Evolutionary conservation across 2,797 vertebrate species (phyloP), one percentile per base, ranked within the genome.

Genomic region (Distichodus sexfasciatus): DNA sequence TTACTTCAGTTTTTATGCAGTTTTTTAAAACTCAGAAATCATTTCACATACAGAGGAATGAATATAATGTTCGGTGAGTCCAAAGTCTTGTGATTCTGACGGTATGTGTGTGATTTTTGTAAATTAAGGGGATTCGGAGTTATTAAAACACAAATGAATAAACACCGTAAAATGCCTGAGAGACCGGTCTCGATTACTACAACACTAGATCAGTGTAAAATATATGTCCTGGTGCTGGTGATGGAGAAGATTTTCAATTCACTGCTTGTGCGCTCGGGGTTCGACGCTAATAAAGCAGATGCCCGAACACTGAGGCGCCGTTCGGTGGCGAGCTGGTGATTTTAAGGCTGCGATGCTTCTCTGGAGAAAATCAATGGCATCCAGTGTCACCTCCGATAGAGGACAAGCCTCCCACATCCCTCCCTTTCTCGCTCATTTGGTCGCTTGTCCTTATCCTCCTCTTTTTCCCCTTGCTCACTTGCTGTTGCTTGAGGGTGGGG

Each of bases 291-390:
- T 65, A 60, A 73, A 75, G 81, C 64, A 63, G 58, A n/a, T 50
- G 26, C 78, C 60, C 59, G 17, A 61, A 59, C 44, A 14, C 35
- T 69, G 58, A 64, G 43, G 69, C 36, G 43, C 12, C 12, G 26
- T 46, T 36, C 19, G 43, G 50, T 60, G 54, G 6, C 29, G 41
- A 62, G 48, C 51, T 53, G 67, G 67, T 80, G 83, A 88, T 87
- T 85, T n/a, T 82, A 84, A 44, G 10, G 75, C 31, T 47, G 62
- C 36, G 11, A 70, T 67, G 79, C 66, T n/a, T 69, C 10, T 71
- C 72, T 35, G 57, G 60, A 71, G 79, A 78, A 85, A 83, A 87
- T 87, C 74, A 43, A 87, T 86, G 26, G 2, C 53, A 76, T 59
- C 76, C 78, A 61, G 76, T 78, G 83, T 84, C 84, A 84, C 73